Evolutionary conservation across 1,140 invertebrate species (phyloP), one percentile per base, ranked within the genome.

Genomic region (Potamilus streckersoni): DNA sequence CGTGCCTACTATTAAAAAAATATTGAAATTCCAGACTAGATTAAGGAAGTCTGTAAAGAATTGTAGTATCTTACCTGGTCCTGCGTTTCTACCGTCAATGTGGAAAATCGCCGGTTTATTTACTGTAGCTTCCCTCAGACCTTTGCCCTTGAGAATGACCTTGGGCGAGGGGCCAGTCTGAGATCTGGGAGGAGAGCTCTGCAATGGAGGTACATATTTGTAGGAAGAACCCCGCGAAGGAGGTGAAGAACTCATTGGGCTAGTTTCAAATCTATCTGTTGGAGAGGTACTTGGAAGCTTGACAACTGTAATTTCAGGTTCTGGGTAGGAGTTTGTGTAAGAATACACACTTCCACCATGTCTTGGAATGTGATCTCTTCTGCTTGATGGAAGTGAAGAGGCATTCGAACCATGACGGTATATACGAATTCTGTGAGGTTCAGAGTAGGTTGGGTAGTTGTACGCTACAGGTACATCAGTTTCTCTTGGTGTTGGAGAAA

Each of bases 41-140:
- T 38, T 38, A 6, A 38, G 8, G 3, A 38, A 38, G 38, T 38
- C 8, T 38, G 1, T 38, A 38, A 38, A 38, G 38, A 38, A 38
- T 38, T 38, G 38, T 38, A 38, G 38, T 38, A 38, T 27, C 71
- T 71, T 92, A 72, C 90, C 90, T 71, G 76, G 79, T 20, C 84
- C 85, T 23, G 88, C 88, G 49, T 96, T 94, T 20, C 95, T 96
- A 5, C 96, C 97, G 90, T 99, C 97, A 78, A 99, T 96, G n/a
- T 95, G 95, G 88, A 99, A 99, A 83, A 96, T 94, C 1, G 97
- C 94, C 80, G 94, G 93, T 88, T 97, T 95, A 23, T 95, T 93
- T 82, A 96, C 93, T 83, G 95, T 93, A 31, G 97, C 95, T 76
- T 95, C 92, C 27, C 96, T 96, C 23, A 99, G 90, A 0, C 98